These are phyloP conservation scores for Silurus lanzhouensis DNA, from an alignment of 2,797 vertebrate genomes.

Conservation along the genomic window DNA sequence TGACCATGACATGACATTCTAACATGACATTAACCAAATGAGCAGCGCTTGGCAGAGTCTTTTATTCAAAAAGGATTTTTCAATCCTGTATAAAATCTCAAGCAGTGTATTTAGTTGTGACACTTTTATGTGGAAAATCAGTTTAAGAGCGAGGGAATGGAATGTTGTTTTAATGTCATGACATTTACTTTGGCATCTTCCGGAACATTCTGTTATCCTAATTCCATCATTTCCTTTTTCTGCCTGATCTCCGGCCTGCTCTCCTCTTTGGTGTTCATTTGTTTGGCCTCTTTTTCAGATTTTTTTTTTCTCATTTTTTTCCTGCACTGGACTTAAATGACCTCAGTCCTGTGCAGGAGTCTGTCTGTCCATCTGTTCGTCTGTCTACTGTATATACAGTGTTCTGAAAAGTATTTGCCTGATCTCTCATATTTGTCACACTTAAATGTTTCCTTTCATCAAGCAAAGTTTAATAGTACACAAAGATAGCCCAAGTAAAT, in stretches of 20 bases:
- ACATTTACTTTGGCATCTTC: constrained; percentile 3
- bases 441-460: too few relatives aligned
- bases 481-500: too few relatives aligned
- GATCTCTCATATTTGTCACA: too few relatives aligned
- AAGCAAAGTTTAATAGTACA: too few relatives aligned
- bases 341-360: not conserved
- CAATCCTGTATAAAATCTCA: not conserved
- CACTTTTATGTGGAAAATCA: constrained; percentile 10
- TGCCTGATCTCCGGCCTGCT: not conserved
- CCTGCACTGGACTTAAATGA: not conserved
- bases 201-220: constrained; percentile 8
- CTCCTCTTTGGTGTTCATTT: not conserved
- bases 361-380: too few relatives aligned
- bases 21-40: too few relatives aligned
- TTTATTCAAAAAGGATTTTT: not conserved
- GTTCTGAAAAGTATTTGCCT: too few relatives aligned
- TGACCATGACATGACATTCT: too few relatives aligned
- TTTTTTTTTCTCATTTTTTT: not conserved
- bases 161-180: constrained; percentile 23
- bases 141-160: not conserved
- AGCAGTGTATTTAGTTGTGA: not conserved
- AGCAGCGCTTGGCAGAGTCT: not conserved
- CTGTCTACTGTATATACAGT: too few relatives aligned
- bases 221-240: not conserved
- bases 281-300: not conserved